Evolutionary conservation across 2,797 vertebrate genomes (phyloP), one percentile per base, ranked within the genome.

Genomic region (Tiaroga cobitis): DNA sequence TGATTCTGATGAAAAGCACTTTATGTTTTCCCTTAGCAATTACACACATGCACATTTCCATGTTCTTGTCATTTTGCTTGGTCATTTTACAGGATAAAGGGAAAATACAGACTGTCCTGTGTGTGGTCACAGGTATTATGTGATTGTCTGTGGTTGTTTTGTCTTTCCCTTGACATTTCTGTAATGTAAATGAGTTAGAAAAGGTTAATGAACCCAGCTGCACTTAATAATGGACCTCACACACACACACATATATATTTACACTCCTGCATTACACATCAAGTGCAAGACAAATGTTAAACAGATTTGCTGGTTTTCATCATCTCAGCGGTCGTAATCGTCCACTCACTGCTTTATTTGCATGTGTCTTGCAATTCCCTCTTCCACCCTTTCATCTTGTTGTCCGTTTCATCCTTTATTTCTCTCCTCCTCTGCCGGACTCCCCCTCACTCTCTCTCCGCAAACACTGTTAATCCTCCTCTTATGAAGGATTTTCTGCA

Each of bases 151-250:
- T 84, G 19, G 82, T 26, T 70, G 26, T 69, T 51, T 32, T 61
- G 26, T 21, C n/a, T 39, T 69, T 76, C 16, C 9, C 59, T 80
- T 88, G 88, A 80, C 86, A 84, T 89, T 89, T 88, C 39, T 81
- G 46, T 82, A 56, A 82, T 84, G 79, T 67, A 88, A 90, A 89
- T 89, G 67, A 82, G 69, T 29, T 18, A 54, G 65, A 46, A 87
- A 88, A 90, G 87, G 75, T 90, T 87, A 86, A 89, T 82, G 49
- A 84, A 77, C 78, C 63, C 70, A 65, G 69, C 70, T 43, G 39
- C n/a, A 74, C 80, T 72, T 56, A 73, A 80, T 79, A 88, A 82
- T 74, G 75, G n/a, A 43, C 37, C 41, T 61, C 56, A 5, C 37
- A n/a, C 67, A 34, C 32, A 37, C 32, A 37, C 32, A 34, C 19